phyloP scores from a whole-genome alignment of 2,888 invertebrate species.

The Drosophila dives region DNA sequence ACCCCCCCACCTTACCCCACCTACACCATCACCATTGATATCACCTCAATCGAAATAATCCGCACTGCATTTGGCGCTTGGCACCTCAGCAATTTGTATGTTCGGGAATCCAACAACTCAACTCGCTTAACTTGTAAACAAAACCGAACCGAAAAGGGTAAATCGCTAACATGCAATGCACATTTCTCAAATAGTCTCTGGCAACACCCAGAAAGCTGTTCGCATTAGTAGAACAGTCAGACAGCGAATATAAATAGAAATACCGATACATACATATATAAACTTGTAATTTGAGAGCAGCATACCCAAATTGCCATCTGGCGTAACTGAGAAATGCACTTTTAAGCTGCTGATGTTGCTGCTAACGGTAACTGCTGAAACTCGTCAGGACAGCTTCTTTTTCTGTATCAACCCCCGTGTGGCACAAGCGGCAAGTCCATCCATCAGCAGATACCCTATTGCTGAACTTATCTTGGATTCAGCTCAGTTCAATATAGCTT shows the following conservation, averaged over 20 bases:
- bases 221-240: slow-evolving; percentile 58
- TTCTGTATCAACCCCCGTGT: slow-evolving; percentile 44
- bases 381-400: slow-evolving; percentile 61
- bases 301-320: slow-evolving; percentile 76
- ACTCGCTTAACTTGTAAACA: slow-evolving; percentile 58
- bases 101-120: slow-evolving; percentile 37
- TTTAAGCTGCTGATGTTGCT: slow-evolving; percentile 60
- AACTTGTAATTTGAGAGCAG: slow-evolving; percentile 71
- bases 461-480: neutral
- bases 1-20: slow-evolving; percentile 6
- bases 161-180: slow-evolving; percentile 74
- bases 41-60: slow-evolving; percentile 50
- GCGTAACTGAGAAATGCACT: slow-evolving; percentile 77
- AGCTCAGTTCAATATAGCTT: no score
- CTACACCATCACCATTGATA: slow-evolving; percentile 13
- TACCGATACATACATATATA: slow-evolving; percentile 48
- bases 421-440: neutral
- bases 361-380: slow-evolving; percentile 52
- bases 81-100: slow-evolving; percentile 76
- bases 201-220: slow-evolving; percentile 61
- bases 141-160: slow-evolving; percentile 52
- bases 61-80: slow-evolving; percentile 68
- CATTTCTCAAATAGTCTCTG: slow-evolving; percentile 68
- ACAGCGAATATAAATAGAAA: slow-evolving; percentile 24
- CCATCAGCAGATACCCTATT: neutral